Percentiles rank a stretch among this genome's conserved stretches.
Conservation (phyloP, 2,113 vertebrate species). For the Onychostruthus taczanowskii region DNA sequence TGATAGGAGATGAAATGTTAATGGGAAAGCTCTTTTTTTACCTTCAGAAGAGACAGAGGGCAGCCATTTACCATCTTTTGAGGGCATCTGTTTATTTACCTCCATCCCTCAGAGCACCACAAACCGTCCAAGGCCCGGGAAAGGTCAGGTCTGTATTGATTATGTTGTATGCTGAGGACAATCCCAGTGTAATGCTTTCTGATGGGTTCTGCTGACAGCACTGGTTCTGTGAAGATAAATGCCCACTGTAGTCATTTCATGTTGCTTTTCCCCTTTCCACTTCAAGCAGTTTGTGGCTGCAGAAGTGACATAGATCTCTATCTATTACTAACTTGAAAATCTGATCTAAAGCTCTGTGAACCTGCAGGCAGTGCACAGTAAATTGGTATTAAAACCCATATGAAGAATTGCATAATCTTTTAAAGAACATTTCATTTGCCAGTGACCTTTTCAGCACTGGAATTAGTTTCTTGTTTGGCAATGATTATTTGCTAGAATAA, state of each 20-base stretch:
- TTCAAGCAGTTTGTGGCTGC: constrained; percentile 18
- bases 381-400: constrained; percentile 64
- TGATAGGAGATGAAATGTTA: not conserved
- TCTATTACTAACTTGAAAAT: constrained; percentile 52
- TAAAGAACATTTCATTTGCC: constrained; percentile 58
- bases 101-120: not conserved
- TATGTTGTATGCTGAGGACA: not conserved
- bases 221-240: not conserved
- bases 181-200: not conserved
- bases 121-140: not conserved
- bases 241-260: not conserved
- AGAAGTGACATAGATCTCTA: constrained; percentile 47
- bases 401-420: constrained; percentile 48
- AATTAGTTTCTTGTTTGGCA: constrained; percentile 37
- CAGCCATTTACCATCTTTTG: not conserved
- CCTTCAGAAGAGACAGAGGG: not conserved
- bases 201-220: not conserved
- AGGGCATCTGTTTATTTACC: not conserved
- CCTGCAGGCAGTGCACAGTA: constrained; percentile 53
- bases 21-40: not conserved
- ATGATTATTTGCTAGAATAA: constrained; percentile 47
- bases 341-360: constrained; percentile 42
- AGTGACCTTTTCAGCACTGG: constrained; percentile 59
- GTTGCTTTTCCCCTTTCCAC: not conserved
- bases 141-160: not conserved